phyloP scores from a whole-genome alignment of 2,113 vertebrate genomes.

The Cololabis saira region DNA sequence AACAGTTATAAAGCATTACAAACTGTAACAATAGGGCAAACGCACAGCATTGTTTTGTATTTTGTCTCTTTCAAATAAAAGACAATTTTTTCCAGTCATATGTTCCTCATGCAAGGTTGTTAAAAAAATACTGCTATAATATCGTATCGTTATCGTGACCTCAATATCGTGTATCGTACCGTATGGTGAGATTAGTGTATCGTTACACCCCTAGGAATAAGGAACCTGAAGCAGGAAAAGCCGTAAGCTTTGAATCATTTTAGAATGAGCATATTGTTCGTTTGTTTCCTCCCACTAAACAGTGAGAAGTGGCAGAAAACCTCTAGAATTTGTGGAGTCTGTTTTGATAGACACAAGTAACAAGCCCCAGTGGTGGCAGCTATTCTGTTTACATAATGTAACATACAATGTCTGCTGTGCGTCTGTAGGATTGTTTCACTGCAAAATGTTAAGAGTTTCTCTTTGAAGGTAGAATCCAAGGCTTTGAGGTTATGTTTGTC shows the following conservation, averaged over 20 bases:
- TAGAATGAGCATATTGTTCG: constrained; percentile 52
- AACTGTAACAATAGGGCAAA: too few relatives aligned
- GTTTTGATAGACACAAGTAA: constrained; percentile 41
- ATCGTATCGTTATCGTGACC: too few relatives aligned
- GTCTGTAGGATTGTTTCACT: constrained; percentile 9
- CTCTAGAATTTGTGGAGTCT: constrained; percentile 17
- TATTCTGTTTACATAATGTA: constrained; percentile 31
- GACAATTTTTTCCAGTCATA: too few relatives aligned
- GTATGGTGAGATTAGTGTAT: too few relatives aligned
- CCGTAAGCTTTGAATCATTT: constrained; percentile 31
- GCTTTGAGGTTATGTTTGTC: constrained; percentile 23
- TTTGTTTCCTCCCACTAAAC: constrained; percentile 23
- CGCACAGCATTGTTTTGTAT: too few relatives aligned
- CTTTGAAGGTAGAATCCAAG: constrained; percentile 1
- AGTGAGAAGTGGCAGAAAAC: constrained; percentile 24
- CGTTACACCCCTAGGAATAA: too few relatives aligned
- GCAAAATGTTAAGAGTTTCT: constrained; percentile 2
- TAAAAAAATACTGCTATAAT: too few relatives aligned
- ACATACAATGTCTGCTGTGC: not conserved
- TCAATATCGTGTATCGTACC: too few relatives aligned
- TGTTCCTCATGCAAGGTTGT: too few relatives aligned
- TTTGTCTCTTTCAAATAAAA: too few relatives aligned
- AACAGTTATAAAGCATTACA: too few relatives aligned
- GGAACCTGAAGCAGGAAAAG: too few relatives aligned
- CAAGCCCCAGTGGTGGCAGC: constrained; percentile 15